These are phyloP conservation scores for Chaetura pelagica DNA, from an alignment of 2,113 vertebrate species.

Conservation along the genomic window DNA sequence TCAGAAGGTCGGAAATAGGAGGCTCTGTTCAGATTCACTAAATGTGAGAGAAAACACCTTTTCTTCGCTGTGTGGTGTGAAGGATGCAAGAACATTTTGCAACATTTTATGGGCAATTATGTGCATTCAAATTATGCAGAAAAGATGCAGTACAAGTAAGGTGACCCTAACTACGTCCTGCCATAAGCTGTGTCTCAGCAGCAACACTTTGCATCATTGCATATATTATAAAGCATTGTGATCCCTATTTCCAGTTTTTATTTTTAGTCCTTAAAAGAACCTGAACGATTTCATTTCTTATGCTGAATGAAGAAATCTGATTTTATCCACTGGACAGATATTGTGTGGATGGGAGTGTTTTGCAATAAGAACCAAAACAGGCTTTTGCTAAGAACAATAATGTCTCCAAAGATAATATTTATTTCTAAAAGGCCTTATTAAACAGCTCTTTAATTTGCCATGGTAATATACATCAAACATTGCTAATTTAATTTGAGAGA, in stretches of 20 bases:
- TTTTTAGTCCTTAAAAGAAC: background rate
- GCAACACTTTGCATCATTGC: background rate
- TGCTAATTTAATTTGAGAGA: background rate
- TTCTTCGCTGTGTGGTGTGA: background rate
- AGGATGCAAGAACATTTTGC: background rate
- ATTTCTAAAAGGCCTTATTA: background rate
- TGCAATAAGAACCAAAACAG: background rate
- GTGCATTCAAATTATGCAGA: background rate
- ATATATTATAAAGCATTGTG: background rate
- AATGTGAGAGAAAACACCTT: background rate
- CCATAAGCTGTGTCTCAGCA: background rate
- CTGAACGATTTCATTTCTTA: background rate
- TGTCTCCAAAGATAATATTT: background rate
- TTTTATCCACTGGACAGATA: background rate
- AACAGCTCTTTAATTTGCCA: background rate
- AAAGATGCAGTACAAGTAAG: background rate
- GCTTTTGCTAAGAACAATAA: background rate
- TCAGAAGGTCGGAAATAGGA: background rate
- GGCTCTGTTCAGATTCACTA: background rate
- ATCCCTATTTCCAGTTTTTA: background rate
- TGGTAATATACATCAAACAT: background rate
- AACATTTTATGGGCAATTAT: background rate
- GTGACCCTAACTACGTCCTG: background rate
- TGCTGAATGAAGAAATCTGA: background rate
- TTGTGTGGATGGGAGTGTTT: background rate